Conservation (phyloP, 2,113 vertebrate genomes). For the Thunnus maccoyii region DNA sequence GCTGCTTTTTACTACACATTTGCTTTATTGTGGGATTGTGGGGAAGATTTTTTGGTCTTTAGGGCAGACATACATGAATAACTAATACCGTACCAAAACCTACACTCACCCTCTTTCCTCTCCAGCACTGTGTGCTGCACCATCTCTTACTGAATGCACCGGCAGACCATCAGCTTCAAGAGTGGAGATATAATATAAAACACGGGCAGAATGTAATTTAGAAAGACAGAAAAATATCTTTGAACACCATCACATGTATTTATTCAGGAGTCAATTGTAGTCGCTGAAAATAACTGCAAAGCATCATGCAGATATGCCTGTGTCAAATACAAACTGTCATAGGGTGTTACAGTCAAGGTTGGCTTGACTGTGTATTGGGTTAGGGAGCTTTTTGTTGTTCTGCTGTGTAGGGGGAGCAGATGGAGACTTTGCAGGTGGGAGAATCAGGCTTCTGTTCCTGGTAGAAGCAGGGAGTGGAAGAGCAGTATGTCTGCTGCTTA, state of each 20-base stretch:
- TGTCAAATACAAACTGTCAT: slow-evolving; percentile 65
- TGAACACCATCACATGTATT: slow-evolving; percentile 49
- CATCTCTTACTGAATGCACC: slow-evolving; percentile 45
- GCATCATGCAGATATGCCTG: slow-evolving; percentile 54
- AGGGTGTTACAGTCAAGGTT: slow-evolving; percentile 61
- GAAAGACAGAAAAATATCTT: slow-evolving; percentile 64
- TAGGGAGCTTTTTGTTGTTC: slow-evolving; percentile 66
- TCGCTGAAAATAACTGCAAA: slow-evolving; percentile 56
- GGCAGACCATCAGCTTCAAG: slow-evolving; percentile 43
- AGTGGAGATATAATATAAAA: slow-evolving; percentile 49
- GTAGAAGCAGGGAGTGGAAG: slow-evolving; percentile 74
- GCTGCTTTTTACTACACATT: slow-evolving; percentile 47
- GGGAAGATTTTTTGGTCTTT: slow-evolving; percentile 23
- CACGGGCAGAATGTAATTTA: slow-evolving; percentile 47
- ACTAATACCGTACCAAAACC: slow-evolving; percentile 48
- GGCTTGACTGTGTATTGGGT: slow-evolving; percentile 66
- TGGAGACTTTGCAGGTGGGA: slow-evolving; percentile 87
- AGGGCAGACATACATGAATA: slow-evolving; percentile 59
- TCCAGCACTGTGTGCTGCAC: slow-evolving; percentile 19
- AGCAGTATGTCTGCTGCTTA: slow-evolving; percentile 74
- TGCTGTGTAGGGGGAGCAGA: slow-evolving; percentile 81
- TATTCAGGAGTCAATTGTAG: slow-evolving; percentile 58
- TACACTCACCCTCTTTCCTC: slow-evolving; percentile 27
- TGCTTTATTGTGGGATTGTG: slow-evolving; percentile 35
- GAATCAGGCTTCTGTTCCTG: slow-evolving; percentile 80